These are phyloP conservation scores for Emydocephalus ijimae DNA, from an alignment of 2,113 vertebrate species.

Conservation along the genomic window DNA sequence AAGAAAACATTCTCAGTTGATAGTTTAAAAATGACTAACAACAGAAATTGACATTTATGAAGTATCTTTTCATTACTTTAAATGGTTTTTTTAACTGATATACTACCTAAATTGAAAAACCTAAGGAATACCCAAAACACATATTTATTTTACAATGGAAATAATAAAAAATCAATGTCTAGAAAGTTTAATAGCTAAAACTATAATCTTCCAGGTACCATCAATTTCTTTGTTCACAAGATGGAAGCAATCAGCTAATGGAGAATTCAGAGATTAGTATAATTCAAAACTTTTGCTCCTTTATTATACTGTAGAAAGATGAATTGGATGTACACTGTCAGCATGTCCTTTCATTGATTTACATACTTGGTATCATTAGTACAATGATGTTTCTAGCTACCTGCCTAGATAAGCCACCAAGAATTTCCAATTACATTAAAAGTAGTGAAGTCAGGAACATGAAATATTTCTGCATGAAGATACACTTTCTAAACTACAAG, in stretches of 20 bases:
- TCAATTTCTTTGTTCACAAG: constrained; percentile 58
- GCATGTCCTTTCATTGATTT: constrained; percentile 57
- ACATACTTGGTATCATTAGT: constrained; percentile 54
- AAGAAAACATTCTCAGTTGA: neutral
- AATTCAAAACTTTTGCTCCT: constrained; percentile 62
- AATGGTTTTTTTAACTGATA: neutral
- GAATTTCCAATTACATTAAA: constrained; percentile 37
- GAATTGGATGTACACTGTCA: constrained; percentile 54
- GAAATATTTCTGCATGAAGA: constrained; percentile 26
- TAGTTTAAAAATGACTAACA: neutral
- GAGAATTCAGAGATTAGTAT: constrained; percentile 57
- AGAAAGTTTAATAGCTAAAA: constrained; percentile 39
- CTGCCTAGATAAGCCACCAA: constrained; percentile 29
- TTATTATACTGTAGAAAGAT: constrained; percentile 60
- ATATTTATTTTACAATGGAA: constrained; percentile 39
- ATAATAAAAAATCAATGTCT: constrained; percentile 35
- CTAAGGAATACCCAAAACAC: constrained; percentile 42
- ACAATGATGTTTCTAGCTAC: constrained; percentile 42
- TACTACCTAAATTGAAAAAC: neutral
- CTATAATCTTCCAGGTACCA: constrained; percentile 46
- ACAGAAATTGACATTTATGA: neutral
- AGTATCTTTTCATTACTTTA: neutral
- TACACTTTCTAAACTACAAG: neutral
- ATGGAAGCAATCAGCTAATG: constrained; percentile 73
- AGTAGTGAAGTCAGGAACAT: constrained; percentile 20